Conservation (phyloP, 2,113 vertebrate species). For the Psettodes erumei region DNA sequence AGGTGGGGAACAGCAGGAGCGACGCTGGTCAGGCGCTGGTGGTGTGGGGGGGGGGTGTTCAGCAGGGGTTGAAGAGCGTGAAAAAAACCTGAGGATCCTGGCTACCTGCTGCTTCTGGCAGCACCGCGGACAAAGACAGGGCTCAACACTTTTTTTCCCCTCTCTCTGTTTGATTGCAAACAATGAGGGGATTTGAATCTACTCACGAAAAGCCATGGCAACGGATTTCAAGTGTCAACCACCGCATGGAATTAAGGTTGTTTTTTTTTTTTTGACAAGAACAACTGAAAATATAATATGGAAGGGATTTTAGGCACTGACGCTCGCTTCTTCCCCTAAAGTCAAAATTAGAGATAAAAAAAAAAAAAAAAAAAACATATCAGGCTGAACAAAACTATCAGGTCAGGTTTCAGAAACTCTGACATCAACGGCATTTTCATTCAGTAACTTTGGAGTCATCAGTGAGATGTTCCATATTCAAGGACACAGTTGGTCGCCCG, state of each 20-base stretch:
- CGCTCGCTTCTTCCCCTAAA: constrained; percentile 14
- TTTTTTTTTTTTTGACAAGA: constrained; percentile 5
- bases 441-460: not conserved
- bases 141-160: constrained; percentile 53
- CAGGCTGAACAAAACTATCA: not conserved
- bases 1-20: constrained; percentile 69
- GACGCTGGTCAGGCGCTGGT: constrained; percentile 38
- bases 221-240: constrained; percentile 63
- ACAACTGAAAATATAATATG: constrained; percentile 1
- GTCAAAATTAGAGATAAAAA: constrained; percentile 20
- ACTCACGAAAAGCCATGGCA: constrained; percentile 68
- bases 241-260: constrained; percentile 42
- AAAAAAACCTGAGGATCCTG: constrained; percentile 76
- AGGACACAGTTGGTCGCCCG: constrained; percentile 40
- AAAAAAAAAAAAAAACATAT: not conserved
- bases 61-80: constrained; percentile 44
- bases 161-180: constrained; percentile 70
- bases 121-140: constrained; percentile 54
- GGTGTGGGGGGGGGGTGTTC: constrained; percentile 27
- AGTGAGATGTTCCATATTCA: constrained; percentile 12
- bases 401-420: constrained; percentile 9
- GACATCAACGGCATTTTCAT: not conserved
- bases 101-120: constrained; percentile 81
- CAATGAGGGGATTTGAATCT: constrained; percentile 78
- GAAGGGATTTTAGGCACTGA: constrained; percentile 48